phyloP scores from a whole-genome alignment of 2,113 vertebrate genomes.

The Carollia perspicillata region DNA sequence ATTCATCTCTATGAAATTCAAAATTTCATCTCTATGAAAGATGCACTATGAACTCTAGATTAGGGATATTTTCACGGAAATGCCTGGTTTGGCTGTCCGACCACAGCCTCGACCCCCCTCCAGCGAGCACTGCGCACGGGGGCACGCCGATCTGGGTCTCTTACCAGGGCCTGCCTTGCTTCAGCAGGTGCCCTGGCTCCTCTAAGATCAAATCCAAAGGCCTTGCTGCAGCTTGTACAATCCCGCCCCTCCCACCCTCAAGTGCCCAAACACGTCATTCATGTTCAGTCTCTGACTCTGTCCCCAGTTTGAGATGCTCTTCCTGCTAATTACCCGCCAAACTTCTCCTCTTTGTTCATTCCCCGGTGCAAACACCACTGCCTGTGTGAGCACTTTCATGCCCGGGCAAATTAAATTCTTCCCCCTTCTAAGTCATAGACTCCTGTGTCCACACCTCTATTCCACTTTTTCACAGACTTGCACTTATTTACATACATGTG shows the following conservation, averaged over 20 bases:
- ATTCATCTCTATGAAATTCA: not conserved
- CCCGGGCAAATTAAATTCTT: not conserved
- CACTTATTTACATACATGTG: not conserved
- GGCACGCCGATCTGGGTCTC: no score
- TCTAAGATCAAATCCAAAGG: not conserved
- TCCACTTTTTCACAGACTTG: not conserved
- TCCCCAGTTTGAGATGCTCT: not conserved
- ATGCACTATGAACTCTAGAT: not conserved
- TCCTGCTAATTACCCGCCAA: not conserved
- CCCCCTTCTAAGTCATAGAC: no score
- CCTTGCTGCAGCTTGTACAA: not conserved
- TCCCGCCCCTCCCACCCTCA: not conserved
- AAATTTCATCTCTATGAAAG: not conserved
- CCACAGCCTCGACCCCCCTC: not conserved
- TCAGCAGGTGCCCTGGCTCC: not conserved
- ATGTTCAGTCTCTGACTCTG: not conserved
- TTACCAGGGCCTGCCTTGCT: not conserved
- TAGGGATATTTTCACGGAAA: not conserved
- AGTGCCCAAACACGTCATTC: not conserved
- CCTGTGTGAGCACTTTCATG: no score
- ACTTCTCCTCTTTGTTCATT: not conserved
- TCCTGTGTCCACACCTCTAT: not conserved
- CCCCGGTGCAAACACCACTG: not conserved
- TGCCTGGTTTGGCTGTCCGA: not conserved
- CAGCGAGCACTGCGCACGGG: fast-evolving